Percentiles rank a stretch among this genome's conserved stretches.
Conservation (phyloP, 2,797 vertebrate species). For the Sebastes matsubarae region DNA sequence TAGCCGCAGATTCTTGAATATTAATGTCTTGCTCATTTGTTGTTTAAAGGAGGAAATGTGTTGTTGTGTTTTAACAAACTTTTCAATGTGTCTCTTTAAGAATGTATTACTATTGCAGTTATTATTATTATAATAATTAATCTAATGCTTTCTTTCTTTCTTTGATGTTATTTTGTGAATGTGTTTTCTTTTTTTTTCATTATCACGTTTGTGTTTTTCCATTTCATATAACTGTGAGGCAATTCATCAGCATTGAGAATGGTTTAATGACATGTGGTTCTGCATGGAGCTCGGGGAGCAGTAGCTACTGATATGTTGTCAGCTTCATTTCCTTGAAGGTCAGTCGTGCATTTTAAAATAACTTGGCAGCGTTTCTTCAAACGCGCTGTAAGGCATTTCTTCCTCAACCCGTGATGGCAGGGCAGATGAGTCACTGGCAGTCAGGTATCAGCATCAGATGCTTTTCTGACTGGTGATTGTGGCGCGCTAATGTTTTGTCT, state of each 20-base stretch:
- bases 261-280: slow-evolving; percentile 64
- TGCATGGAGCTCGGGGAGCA: slow-evolving; percentile 61
- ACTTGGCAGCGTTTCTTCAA: slow-evolving; percentile 59
- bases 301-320: slow-evolving; percentile 63
- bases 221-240: slow-evolving; percentile 72
- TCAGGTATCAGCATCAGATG: slow-evolving; percentile 68
- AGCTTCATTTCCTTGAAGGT: slow-evolving; percentile 75
- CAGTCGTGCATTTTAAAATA: slow-evolving; percentile 74
- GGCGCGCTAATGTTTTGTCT: slow-evolving; percentile 40
- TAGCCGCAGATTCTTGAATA: slow-evolving; percentile 92
- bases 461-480: slow-evolving; percentile 52
- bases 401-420: slow-evolving; percentile 60
- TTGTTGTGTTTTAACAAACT: slow-evolving; percentile 69
- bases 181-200: slow-evolving; percentile 51
- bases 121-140: slow-evolving; percentile 27
- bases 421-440: slow-evolving; percentile 71
- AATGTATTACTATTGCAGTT: slow-evolving; percentile 54
- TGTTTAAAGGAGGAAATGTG: slow-evolving; percentile 77
- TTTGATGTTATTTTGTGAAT: slow-evolving; percentile 64
- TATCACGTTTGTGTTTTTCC: slow-evolving; percentile 68
- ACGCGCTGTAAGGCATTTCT: slow-evolving; percentile 66
- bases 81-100: slow-evolving; percentile 61
- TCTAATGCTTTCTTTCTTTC: slow-evolving; percentile 62
- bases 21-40: slow-evolving; percentile 74
- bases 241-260: slow-evolving; percentile 68